phyloP scores from a whole-genome alignment of 2,888 invertebrate species.

The Philaethria dido region DNA sequence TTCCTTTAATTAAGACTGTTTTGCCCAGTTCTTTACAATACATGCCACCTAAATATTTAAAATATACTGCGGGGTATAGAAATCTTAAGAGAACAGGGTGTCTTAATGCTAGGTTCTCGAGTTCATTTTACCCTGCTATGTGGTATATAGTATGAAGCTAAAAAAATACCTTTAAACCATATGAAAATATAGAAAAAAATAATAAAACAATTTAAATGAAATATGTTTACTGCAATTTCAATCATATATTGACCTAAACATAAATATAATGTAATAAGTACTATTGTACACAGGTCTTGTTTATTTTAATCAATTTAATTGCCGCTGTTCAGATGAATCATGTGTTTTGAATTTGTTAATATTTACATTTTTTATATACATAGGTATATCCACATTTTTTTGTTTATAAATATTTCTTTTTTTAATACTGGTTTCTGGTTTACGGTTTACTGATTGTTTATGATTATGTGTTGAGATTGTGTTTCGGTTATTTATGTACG shows the following conservation, averaged over 20 bases:
- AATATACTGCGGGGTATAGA: too few relatives aligned
- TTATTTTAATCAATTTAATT: conserved; percentile 22
- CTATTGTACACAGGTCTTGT: conserved; percentile 21
- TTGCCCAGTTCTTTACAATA: too few relatives aligned
- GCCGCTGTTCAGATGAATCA: conserved; percentile 1
- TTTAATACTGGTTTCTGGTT: background rate
- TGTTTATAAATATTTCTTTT: conserved; percentile 1
- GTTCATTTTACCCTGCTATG: too few relatives aligned
- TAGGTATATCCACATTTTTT: background rate
- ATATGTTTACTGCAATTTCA: background rate
- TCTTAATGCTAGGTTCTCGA: too few relatives aligned
- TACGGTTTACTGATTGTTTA: background rate
- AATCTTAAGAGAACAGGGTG: too few relatives aligned
- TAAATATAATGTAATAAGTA: conserved; percentile 17
- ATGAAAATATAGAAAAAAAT: background rate
- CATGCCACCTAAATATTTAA: too few relatives aligned
- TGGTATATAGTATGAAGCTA: too few relatives aligned
- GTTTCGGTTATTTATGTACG: background rate
- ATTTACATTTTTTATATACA: background rate
- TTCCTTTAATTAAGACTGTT: too few relatives aligned
- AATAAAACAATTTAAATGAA: background rate
- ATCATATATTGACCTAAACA: conserved; percentile 8
- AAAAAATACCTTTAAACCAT: background rate
- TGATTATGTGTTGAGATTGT: background rate
- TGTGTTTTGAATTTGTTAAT: conserved; percentile 8